Evolutionary conservation across 2,888 invertebrate species (phyloP).

Genomic region (Cryptus armator): DNA sequence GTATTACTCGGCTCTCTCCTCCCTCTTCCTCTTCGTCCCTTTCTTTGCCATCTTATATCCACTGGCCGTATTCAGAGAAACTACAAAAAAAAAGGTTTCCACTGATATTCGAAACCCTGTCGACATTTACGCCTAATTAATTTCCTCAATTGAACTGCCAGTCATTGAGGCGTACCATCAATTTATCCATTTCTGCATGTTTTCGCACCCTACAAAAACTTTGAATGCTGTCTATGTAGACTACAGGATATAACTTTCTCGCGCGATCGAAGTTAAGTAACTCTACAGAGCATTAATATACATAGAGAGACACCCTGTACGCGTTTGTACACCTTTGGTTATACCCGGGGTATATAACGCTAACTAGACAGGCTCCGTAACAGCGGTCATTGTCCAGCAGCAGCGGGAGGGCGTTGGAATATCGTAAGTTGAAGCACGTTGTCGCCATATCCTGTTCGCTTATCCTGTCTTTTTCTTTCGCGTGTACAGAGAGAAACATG

Average conservation of each 20-base stretch:
- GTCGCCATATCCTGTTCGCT: slow-evolving; percentile 72
- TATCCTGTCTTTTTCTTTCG: slow-evolving; percentile 27
- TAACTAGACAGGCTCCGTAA: slow-evolving; percentile 63
- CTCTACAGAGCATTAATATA: slow-evolving; percentile 12
- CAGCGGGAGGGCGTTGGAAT: slow-evolving; percentile 24
- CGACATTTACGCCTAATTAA: slow-evolving; percentile 50
- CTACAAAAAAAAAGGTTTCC: slow-evolving; percentile 11
- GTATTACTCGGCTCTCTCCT: slow-evolving; percentile 42
- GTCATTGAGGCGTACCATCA: not conserved
- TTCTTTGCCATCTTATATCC: slow-evolving; percentile 36
- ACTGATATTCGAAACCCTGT: slow-evolving; percentile 36
- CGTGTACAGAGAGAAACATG: slow-evolving; percentile 6
- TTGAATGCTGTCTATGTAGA: slow-evolving; percentile 25
- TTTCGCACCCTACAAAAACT: slow-evolving; percentile 19
- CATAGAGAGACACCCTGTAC: slow-evolving; percentile 19
- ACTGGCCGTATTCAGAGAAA: slow-evolving; percentile 23
- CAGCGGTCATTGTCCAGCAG: slow-evolving; percentile 70
- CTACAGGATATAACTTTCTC: slow-evolving; percentile 29
- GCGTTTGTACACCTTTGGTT: slow-evolving; percentile 16
- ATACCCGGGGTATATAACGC: slow-evolving; percentile 22
- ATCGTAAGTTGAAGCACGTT: slow-evolving; percentile 75
- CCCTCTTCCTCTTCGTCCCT: slow-evolving; percentile 13
- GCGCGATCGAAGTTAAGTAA: slow-evolving; percentile 19
- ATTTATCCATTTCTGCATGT: slow-evolving; percentile 24
- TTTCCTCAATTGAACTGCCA: slow-evolving; percentile 26